A percentile compares a stretch with the other conserved stretches of the same genome.
These are phyloP conservation scores for Anas platyrhynchos DNA, from an alignment of 2,113 vertebrate species.

Conservation along the genomic window DNA sequence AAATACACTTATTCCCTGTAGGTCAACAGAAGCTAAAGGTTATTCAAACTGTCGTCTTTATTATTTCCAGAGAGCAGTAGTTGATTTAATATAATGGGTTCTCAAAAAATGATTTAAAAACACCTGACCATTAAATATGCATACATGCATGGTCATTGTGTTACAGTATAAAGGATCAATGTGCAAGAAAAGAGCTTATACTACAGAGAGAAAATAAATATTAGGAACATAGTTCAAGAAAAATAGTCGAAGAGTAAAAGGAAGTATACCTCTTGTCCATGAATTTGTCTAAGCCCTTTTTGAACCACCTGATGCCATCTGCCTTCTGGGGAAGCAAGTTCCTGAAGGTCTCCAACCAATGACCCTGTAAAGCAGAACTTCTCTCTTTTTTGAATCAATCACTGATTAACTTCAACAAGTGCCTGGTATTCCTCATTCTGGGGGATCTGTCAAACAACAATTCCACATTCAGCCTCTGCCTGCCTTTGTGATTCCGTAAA, in stretches of 20 bases:
- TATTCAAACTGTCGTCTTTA: background rate
- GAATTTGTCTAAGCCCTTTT: background rate
- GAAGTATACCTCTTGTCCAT: background rate
- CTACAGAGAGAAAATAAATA: background rate
- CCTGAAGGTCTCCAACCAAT: background rate
- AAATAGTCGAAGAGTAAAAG: background rate
- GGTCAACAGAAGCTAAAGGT: background rate
- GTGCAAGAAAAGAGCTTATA: background rate
- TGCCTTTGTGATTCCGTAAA: background rate
- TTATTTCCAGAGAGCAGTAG: background rate
- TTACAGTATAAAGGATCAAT: background rate
- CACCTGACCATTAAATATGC: background rate
- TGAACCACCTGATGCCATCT: background rate
- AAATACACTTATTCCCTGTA: background rate
- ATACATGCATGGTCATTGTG: background rate
- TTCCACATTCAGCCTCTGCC: background rate
- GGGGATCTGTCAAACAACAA: slow-evolving; percentile 11
- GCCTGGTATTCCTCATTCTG: background rate
- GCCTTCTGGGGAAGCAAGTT: background rate
- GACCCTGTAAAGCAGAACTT: background rate
- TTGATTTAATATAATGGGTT: background rate
- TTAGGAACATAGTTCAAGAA: background rate
- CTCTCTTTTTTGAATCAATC: fast-evolving
- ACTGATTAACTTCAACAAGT: slow-evolving; percentile 13
- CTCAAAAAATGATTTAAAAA: background rate